Conservation (phyloP, 1,140 invertebrate species). For the Zeugodacus cucurbitae region DNA sequence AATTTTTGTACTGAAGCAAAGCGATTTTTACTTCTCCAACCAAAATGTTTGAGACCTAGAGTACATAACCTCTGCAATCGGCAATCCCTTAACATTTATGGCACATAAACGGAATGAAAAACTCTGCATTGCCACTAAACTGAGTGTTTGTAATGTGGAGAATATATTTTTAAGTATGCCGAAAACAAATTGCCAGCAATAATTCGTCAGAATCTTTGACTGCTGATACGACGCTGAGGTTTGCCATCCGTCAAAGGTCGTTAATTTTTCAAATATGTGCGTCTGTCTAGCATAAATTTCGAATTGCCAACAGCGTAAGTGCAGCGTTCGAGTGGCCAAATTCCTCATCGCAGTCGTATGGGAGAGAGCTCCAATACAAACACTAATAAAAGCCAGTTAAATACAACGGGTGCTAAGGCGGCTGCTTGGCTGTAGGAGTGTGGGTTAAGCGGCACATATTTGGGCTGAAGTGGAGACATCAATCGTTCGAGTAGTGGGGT, state of each 20-base stretch:
- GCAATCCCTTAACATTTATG: not conserved
- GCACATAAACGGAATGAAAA: not conserved
- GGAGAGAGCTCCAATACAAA: not conserved
- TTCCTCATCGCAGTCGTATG: not conserved
- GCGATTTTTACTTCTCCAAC: not conserved
- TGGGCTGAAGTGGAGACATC: not conserved
- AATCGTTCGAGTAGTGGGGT: not conserved
- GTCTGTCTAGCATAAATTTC: slow-evolving; percentile 48
- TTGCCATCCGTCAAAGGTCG: slow-evolving; percentile 53
- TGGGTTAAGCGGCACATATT: not conserved
- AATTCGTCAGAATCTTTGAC: slow-evolving; percentile 14
- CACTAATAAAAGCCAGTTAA: not conserved
- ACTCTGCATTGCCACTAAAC: slow-evolving; percentile 43
- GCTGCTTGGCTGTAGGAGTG: not conserved
- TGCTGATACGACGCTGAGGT: slow-evolving; percentile 6
- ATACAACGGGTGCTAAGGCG: not conserved
- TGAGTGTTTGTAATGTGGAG: not conserved
- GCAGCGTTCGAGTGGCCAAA: not conserved
- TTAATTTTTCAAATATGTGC: slow-evolving; percentile 52
- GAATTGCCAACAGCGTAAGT: not conserved
- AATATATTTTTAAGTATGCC: slow-evolving; percentile 23
- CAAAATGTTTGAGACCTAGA: not conserved
- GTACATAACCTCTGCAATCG: not conserved
- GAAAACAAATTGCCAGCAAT: slow-evolving; percentile 7
- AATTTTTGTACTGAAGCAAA: not conserved